phyloP scores from a whole-genome alignment of 2,113 vertebrate genomes.

The Scalopus aquaticus region DNA sequence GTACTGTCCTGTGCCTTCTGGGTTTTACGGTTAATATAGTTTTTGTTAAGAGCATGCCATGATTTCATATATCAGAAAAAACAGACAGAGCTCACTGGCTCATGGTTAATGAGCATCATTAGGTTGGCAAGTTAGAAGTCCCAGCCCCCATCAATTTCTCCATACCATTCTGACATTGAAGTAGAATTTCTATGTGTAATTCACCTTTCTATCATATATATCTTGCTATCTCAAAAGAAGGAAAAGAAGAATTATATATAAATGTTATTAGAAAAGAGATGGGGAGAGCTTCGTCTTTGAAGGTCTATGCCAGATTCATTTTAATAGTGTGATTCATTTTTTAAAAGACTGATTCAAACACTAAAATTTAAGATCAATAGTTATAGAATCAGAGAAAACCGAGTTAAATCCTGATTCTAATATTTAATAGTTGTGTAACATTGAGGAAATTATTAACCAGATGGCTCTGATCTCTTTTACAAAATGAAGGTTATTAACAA shows the following conservation, averaged over 20 bases:
- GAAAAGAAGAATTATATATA: background rate
- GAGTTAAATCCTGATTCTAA: background rate
- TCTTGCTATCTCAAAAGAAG: background rate
- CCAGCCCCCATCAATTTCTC: background rate
- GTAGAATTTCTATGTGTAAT: background rate
- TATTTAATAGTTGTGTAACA: background rate
- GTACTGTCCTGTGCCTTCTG: background rate
- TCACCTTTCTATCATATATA: background rate
- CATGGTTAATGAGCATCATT: background rate
- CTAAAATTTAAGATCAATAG: background rate
- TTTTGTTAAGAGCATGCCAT: background rate
- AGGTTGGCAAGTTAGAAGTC: background rate
- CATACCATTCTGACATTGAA: background rate
- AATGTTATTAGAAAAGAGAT: background rate
- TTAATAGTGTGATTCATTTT: background rate
- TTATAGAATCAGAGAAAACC: background rate
- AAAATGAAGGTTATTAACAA: background rate
- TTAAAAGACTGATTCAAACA: background rate
- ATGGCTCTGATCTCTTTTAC: background rate
- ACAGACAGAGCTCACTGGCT: background rate
- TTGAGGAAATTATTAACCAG: background rate
- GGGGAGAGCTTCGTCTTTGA: background rate
- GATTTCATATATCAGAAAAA: slow-evolving; percentile 19
- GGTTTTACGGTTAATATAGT: background rate
- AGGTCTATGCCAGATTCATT: background rate